Base-by-base conservation (phyloP, 2,888 invertebrate genomes). In the Heterodera filipjevi region DNA sequence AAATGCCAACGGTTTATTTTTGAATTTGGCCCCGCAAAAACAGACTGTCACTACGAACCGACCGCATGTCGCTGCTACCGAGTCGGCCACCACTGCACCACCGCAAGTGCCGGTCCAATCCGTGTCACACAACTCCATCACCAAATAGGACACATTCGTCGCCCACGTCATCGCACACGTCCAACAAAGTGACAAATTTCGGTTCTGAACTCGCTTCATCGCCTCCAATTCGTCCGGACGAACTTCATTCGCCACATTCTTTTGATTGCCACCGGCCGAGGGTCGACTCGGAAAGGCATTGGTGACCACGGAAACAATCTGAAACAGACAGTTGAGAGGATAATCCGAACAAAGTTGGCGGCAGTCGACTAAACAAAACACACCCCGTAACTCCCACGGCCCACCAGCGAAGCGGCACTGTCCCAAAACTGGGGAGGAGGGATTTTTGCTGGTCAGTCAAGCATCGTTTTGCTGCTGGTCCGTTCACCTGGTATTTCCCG, bases 111-210 rank as follows among this genome's bases (percentile, higher is more conserved):
- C 84, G 79, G 70, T 87, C 87, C 44, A 87, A 78, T 87, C 87
- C 35, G 83, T 84, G 78, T 87, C 85, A 75, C 85, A 85, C 12
- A 87, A 81, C 77, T 87, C 87, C 87, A 87, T 87, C 3, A 87
- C 81, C n/a, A 87, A 74, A 79, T 87, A 88, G 27, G 86, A 84
- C 30, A 81, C 68, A 22, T 12, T 80, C 68, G 6, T 84, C 85
- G 53, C 84, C 85, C 22, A 79, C 39, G 39, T 39, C 80, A 79
- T 81, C 79, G 44, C 87, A 87, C 68, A 87, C 86, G 72, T 87
- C 87, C 46, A 87, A 79, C n/a, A 87, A 82, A n/a, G 82, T 82
- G 27, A 88, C 87, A 87, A 78, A 30, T 82, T 84, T 22, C 79
- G 83, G 74, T 81, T 82, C 66, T 83, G 81, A 8, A 87, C 81